Base-by-base conservation (phyloP, 2,113 vertebrate species). In the Onychostoma macrolepis region DNA sequence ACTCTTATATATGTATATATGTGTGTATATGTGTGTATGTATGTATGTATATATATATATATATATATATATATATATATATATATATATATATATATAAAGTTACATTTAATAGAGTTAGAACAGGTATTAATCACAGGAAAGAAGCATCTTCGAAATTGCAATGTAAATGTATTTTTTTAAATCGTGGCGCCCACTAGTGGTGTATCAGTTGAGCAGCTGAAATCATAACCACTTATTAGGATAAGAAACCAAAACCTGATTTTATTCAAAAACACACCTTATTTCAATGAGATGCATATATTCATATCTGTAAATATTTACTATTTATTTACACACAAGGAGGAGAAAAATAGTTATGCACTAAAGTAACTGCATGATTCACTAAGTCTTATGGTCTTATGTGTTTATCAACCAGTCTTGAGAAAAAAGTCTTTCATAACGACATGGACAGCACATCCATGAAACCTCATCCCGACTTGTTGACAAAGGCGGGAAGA, bases 221-320 rank as follows among this genome's bases (percentile, higher is more conserved):
- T 7, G 1, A 43, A 8, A 88, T 87, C 10, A 19, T 50, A 33
- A 67, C 10, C 4, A 65, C 6, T 10, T 24, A 82, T 43, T 41
- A 77, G 79, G 21, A 81, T 13, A 67, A 84, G 28, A 83, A 91
- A 92, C 88, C 30, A 86, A 88, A 91, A 88, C 72, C 88, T 89
- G 75, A 81, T 91, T 94, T 95, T 93, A 92, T 93, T 93, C 38
- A 86, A 88, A 92, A 92, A 91, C 87, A 90, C 90, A 91, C 90
- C 89, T 90, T 88, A 80, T 90, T 88, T 87, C 91, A 86, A 92
- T 90, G 86, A 92, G 92, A 93, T 91, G 91, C 90, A 91, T 91
- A 93, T 92, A 93, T 87, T 93, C 91, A 91, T 88, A 92, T 92
- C 90, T 91, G 92, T 92, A 91, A 92, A 91, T 92, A 87, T 77